Evolutionary conservation across 2,888 invertebrate species (phyloP).

Genomic region (Charanyca ferruginea): DNA sequence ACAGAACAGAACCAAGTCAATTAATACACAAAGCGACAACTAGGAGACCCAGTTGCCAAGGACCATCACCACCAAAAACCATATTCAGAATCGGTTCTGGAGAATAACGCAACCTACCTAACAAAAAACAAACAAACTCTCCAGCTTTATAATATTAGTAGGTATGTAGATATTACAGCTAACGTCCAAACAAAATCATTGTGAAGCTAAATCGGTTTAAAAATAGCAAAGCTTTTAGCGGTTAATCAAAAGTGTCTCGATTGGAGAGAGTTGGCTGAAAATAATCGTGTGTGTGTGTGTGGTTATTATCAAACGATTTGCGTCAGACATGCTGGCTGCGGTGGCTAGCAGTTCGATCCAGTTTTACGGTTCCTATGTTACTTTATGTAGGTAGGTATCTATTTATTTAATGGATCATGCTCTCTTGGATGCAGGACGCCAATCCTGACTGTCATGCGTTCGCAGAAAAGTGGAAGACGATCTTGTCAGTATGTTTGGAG

Average conservation of each 20-base stretch:
- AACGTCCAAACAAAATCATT: slow-evolving; percentile 15
- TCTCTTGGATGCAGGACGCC: too few relatives aligned
- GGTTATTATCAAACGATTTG: slow-evolving; percentile 68
- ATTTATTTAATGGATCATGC: not conserved
- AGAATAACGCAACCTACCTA: too few relatives aligned
- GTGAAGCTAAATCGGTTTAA: slow-evolving; percentile 16
- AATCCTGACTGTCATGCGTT: too few relatives aligned
- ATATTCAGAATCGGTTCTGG: too few relatives aligned
- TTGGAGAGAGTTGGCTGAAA: slow-evolving; percentile 54
- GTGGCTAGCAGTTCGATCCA: slow-evolving; percentile 36
- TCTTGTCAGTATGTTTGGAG: too few relatives aligned
- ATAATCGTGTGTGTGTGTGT: slow-evolving; percentile 62
- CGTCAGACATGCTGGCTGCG: slow-evolving; percentile 72
- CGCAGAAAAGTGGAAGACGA: too few relatives aligned
- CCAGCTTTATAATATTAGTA: too few relatives aligned
- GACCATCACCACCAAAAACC: too few relatives aligned
- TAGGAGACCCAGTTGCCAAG: too few relatives aligned
- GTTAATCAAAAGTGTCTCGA: slow-evolving; percentile 53
- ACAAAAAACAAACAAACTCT: too few relatives aligned
- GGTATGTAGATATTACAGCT: not conserved
- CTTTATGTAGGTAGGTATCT: not conserved
- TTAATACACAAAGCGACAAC: too few relatives aligned
- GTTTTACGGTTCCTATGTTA: slow-evolving; percentile 5
- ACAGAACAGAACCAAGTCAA: too few relatives aligned
- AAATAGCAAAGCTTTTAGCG: slow-evolving; percentile 43